phyloP scores from a whole-genome alignment of 2,797 vertebrate species.

The Phoxinus dragarum region DNA sequence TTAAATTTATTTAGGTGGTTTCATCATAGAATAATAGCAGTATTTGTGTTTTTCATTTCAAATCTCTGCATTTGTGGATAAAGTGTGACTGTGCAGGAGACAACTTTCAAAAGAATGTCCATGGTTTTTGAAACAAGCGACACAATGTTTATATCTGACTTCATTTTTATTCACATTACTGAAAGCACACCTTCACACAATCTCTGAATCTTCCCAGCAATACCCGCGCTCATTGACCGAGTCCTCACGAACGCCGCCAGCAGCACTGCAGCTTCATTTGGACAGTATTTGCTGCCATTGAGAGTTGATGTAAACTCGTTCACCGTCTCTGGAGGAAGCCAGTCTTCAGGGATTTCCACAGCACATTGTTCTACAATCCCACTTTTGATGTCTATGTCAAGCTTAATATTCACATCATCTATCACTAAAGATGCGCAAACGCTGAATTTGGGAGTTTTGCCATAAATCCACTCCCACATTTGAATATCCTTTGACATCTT shows the following conservation, averaged over 20 bases:
- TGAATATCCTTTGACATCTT: slow-evolving; percentile 78
- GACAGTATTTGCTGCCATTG: slow-evolving; percentile 84
- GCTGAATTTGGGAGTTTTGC: slow-evolving; percentile 91
- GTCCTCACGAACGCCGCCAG: slow-evolving; percentile 68
- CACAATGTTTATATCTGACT: background rate
- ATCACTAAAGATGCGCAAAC: slow-evolving; percentile 77
- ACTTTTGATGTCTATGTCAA: slow-evolving; percentile 82
- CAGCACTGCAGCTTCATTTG: slow-evolving; percentile 68
- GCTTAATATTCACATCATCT: slow-evolving; percentile 47
- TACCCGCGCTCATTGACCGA: slow-evolving; percentile 66
- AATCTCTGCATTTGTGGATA: background rate
- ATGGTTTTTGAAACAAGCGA: background rate
- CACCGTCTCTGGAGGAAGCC: slow-evolving; percentile 79
- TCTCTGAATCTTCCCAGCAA: slow-evolving; percentile 73
- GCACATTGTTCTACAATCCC: slow-evolving; percentile 82
- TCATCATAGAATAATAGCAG: background rate
- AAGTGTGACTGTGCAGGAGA: background rate
- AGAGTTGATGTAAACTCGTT: slow-evolving; percentile 75
- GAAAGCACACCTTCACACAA: slow-evolving; percentile 82
- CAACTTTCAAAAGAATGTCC: background rate
- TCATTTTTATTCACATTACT: slow-evolving; percentile 79
- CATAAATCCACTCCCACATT: slow-evolving; percentile 93
- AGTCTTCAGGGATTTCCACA: slow-evolving; percentile 76
- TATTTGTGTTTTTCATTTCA: background rate
- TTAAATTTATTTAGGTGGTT: background rate